phyloP scores from a whole-genome alignment of 2,113 vertebrate genomes.

The Hippocampus guttulatus region DNA sequence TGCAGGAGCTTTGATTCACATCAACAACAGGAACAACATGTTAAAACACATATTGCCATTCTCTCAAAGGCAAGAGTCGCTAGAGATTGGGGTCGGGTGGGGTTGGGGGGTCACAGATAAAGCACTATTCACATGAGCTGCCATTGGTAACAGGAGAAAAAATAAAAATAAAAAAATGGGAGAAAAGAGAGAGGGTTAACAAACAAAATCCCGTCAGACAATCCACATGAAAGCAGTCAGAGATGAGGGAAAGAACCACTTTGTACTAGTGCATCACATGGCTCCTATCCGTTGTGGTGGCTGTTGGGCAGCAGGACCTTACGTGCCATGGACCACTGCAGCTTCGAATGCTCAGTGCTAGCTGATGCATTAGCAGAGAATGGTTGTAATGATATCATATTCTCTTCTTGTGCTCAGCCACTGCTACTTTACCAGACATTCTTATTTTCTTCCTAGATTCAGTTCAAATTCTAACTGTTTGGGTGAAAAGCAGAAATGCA shows the following conservation, averaged over 20 bases:
- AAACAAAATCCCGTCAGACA: conserved; percentile 60
- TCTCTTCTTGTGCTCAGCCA: conserved; percentile 27
- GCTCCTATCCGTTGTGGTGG: not conserved
- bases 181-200: conserved; percentile 77
- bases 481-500: conserved; percentile 47
- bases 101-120: conserved; percentile 81
- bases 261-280: conserved; percentile 66
- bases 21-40: conserved; percentile 99
- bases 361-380: conserved; percentile 72
- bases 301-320: conserved; percentile 30
- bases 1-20: conserved; percentile 99
- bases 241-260: conserved; percentile 59
- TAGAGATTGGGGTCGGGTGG: conserved; percentile 63
- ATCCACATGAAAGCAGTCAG: conserved; percentile 64
- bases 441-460: conserved; percentile 25
- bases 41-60: conserved; percentile 99
- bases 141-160: conserved; percentile 87
- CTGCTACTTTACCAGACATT: conserved; percentile 28
- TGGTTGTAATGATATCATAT: conserved; percentile 41
- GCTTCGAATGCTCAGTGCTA: conserved; percentile 32
- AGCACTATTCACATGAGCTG: conserved; percentile 89
- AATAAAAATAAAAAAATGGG: conserved; percentile 59
- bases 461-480: conserved; percentile 37
- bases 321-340: conserved; percentile 27
- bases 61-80: conserved; percentile 97